phyloP scores from a whole-genome alignment of 2,113 vertebrate genomes.

The Catharus minimus region DNA sequence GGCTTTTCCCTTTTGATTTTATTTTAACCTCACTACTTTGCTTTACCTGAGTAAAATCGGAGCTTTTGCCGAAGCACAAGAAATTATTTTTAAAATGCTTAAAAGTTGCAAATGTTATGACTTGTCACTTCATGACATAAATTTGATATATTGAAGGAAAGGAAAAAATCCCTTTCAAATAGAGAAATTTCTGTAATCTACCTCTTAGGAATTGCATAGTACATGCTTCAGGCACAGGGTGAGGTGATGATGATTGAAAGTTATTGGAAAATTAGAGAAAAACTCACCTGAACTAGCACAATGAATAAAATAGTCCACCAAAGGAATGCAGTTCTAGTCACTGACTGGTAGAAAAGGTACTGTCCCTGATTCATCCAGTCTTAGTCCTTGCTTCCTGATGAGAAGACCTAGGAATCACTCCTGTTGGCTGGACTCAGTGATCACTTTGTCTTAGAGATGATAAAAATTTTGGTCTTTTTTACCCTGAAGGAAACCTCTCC shows the following conservation, averaged over 20 bases:
- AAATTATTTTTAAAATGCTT: background rate
- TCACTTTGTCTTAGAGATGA: background rate
- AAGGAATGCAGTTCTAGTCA: background rate
- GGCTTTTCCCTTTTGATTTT: background rate
- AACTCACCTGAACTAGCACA: background rate
- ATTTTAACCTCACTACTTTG: background rate
- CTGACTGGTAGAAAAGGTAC: background rate
- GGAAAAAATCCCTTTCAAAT: background rate
- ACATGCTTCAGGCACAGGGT: background rate
- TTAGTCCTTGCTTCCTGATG: background rate
- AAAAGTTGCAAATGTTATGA: background rate
- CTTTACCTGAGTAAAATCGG: background rate
- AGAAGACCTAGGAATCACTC: background rate
- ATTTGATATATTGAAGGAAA: background rate
- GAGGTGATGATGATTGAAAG: background rate
- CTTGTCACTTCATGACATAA: background rate
- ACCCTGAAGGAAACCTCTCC: background rate
- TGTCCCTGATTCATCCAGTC: background rate
- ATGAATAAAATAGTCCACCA: background rate
- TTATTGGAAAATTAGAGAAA: background rate
- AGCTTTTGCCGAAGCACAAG: background rate
- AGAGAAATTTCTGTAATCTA: background rate
- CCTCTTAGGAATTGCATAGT: background rate
- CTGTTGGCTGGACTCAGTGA: background rate
- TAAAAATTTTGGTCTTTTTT: background rate